Percentiles rank a stretch among this genome's conserved stretches.
These are phyloP conservation scores for Protophormia terraenovae DNA, from an alignment of 2,888 invertebrate genomes.

Conservation along the genomic window DNA sequence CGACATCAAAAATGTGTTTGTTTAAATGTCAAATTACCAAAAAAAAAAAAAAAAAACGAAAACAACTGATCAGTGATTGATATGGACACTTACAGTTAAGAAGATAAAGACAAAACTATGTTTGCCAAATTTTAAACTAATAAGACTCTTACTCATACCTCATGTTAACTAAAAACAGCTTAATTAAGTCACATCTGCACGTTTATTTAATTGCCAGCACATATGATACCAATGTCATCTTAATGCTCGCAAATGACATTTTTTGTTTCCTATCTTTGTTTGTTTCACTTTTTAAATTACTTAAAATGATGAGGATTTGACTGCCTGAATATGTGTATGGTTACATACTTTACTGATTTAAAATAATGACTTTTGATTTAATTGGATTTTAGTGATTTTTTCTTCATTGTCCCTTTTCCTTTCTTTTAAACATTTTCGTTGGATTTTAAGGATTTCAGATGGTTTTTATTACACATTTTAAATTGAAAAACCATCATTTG, in stretches of 20 bases:
- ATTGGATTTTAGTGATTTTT: constrained; percentile 34
- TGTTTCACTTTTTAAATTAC: neutral
- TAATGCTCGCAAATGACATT: neutral
- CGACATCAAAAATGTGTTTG: too few relatives aligned
- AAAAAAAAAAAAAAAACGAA: too few relatives aligned
- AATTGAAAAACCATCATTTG: neutral
- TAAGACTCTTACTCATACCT: neutral
- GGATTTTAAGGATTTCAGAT: neutral
- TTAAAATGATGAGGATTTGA: neutral
- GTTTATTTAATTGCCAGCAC: constrained; percentile 5
- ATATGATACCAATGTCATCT: neutral
- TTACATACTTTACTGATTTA: neutral
- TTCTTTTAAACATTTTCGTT: neutral
- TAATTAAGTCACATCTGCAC: constrained; percentile 26
- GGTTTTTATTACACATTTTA: neutral
- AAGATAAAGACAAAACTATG: too few relatives aligned
- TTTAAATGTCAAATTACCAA: too few relatives aligned
- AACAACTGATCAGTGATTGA: too few relatives aligned
- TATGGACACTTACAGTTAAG: too few relatives aligned
- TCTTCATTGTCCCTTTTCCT: neutral
- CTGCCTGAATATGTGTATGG: neutral
- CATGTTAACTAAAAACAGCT: neutral
- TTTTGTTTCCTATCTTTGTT: too few relatives aligned
- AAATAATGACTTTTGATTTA: constrained; percentile 39
- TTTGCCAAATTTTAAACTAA: neutral